These are phyloP conservation scores for Archegozetes longisetosus DNA, from an alignment of 1,140 invertebrate genomes.

Conservation along the genomic window DNA sequence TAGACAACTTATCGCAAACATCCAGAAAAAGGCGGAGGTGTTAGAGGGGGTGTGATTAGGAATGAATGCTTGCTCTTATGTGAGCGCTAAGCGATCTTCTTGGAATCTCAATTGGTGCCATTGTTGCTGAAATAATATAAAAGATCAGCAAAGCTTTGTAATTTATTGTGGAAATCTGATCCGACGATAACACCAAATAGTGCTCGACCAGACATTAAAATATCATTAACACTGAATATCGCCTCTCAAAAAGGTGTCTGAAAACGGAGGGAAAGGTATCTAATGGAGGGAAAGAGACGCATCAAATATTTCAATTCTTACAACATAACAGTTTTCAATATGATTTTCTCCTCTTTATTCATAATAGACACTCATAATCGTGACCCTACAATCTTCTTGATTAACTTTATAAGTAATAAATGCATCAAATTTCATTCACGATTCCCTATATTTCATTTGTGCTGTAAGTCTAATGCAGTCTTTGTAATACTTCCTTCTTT, in stretches of 20 bases:
- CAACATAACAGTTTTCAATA: no score
- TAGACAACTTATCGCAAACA: no score
- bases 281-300: neutral
- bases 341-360: no score
- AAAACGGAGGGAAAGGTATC: neutral
- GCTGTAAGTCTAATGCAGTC: neutral
- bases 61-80: neutral
- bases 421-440: neutral
- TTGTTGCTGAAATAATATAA: neutral
- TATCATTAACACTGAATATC: neutral
- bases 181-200: neutral
- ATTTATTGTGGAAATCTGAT: neutral
- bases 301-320: neutral
- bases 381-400: neutral
- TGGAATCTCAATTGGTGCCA: neutral
- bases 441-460: neutral
- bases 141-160: neutral
- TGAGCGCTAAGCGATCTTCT: neutral
- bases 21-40: neutral
- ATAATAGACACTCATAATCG: neutral
- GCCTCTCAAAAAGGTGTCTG: neutral
- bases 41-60: neutral
- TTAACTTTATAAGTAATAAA: neutral
- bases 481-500: neutral
- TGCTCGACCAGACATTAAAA: neutral